These are phyloP conservation scores for Heterodera carotae DNA, from an alignment of 1,140 invertebrate genomes.

Conservation along the genomic window DNA sequence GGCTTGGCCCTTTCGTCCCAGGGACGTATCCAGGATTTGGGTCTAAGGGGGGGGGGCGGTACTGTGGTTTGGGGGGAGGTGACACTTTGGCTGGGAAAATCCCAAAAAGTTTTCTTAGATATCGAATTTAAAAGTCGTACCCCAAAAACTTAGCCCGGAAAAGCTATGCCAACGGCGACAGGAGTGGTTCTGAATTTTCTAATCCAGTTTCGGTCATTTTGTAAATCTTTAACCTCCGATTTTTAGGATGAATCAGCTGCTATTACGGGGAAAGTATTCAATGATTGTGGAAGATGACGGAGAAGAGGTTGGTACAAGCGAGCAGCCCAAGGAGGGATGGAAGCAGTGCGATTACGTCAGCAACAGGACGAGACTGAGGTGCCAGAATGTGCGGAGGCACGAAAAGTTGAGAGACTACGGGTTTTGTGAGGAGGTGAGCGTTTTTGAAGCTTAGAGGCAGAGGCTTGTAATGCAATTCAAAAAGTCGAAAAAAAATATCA, in stretches of 20 bases:
- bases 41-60: too few relatives aligned
- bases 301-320: not conserved
- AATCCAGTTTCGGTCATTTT: not conserved
- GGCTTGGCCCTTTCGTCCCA: too few relatives aligned
- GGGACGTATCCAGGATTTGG: too few relatives aligned
- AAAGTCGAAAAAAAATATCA: too few relatives aligned
- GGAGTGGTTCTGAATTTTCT: not conserved
- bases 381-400: constrained; percentile 9
- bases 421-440: constrained; percentile 24
- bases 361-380: constrained; percentile 16
- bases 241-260: too few relatives aligned
- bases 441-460: constrained; percentile 2
- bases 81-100: too few relatives aligned
- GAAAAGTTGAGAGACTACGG: constrained; percentile 17
- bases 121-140: too few relatives aligned
- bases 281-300: not conserved
- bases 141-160: too few relatives aligned
- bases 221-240: too few relatives aligned
- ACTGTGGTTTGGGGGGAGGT: too few relatives aligned
- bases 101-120: too few relatives aligned
- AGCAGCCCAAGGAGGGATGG: not conserved
- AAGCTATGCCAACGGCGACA: too few relatives aligned
- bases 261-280: not conserved
- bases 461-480: not conserved
- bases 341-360: constrained; percentile 32